These are phyloP conservation scores for Dendrophyllia cribrosa DNA, from an alignment of 64 coral and sea anemone species.

Conservation along the genomic window DNA sequence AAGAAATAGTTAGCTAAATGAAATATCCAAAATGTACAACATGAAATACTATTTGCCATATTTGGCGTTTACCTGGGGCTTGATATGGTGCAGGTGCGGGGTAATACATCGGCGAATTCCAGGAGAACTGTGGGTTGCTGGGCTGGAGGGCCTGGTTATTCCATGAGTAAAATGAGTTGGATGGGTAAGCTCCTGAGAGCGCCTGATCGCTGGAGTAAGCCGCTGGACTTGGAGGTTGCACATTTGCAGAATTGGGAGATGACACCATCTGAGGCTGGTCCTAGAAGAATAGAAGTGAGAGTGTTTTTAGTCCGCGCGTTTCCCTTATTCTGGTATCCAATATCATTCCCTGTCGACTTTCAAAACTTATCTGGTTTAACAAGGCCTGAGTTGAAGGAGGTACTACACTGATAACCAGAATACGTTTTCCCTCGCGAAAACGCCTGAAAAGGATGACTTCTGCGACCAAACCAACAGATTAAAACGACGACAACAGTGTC, in stretches of 20 bases:
- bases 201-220: not conserved
- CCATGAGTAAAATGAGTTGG: not conserved
- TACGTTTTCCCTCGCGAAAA: too few species aligned
- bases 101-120: constrained; percentile 10
- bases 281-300: not conserved
- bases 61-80: constrained; percentile 1
- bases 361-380: too few species aligned
- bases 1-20: too few species aligned
- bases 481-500: too few species aligned
- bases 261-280: not conserved
- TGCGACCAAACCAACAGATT: too few species aligned
- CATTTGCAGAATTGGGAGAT: not conserved
- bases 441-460: too few species aligned
- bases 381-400: too few species aligned
- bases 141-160: not conserved
- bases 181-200: not conserved
- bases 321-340: not conserved
- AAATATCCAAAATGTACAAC: too few species aligned
- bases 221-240: constrained; percentile 2
- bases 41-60: not conserved
- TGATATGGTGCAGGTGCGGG: constrained; percentile 2
- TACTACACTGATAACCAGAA: too few species aligned
- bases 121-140: not conserved
- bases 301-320: not conserved
- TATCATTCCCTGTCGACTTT: too few species aligned